Percentiles rank a stretch among this genome's conserved stretches.
phyloP scores from a whole-genome alignment of 2,113 vertebrate genomes.

The Takifugu bimaculatus region DNA sequence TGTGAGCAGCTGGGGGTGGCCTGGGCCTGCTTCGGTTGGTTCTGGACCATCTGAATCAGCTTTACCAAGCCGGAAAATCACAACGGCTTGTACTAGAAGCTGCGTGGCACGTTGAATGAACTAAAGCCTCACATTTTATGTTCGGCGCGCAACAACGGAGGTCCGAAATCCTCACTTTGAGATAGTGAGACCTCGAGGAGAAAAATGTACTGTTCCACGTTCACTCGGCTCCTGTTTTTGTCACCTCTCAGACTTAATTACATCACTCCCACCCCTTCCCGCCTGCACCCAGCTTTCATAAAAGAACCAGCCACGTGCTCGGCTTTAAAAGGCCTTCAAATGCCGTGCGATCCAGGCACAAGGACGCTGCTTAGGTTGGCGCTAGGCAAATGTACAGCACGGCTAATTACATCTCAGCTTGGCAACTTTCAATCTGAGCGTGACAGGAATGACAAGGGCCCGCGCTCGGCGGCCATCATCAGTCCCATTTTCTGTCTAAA shows the following conservation, averaged over 20 bases:
- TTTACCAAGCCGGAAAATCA: too few species aligned
- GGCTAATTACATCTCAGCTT: too few species aligned
- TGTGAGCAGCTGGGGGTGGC: too few species aligned
- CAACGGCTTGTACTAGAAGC: too few species aligned
- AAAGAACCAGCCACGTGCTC: neutral
- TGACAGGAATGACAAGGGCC: neutral
- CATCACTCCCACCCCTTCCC: neutral
- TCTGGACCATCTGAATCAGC: too few species aligned
- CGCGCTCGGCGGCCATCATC: neutral
- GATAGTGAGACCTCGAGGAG: too few species aligned
- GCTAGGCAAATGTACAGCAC: neutral
- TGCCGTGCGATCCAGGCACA: neutral
- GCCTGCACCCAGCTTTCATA: neutral
- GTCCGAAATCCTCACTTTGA: too few species aligned
- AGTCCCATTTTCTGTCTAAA: constrained; percentile 6
- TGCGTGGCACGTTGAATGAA: too few species aligned
- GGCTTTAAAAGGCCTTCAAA: neutral
- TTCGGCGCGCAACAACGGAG: too few species aligned
- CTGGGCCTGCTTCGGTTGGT: too few species aligned
- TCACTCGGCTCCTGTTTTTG: neutral
- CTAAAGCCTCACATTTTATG: too few species aligned
- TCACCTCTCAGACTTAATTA: neutral
- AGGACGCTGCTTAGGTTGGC: neutral
- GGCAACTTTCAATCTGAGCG: neutral
- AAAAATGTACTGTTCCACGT: too few species aligned